Conservation (phyloP, 2,797 vertebrate species). For the Tachyglossus aculeatus region DNA sequence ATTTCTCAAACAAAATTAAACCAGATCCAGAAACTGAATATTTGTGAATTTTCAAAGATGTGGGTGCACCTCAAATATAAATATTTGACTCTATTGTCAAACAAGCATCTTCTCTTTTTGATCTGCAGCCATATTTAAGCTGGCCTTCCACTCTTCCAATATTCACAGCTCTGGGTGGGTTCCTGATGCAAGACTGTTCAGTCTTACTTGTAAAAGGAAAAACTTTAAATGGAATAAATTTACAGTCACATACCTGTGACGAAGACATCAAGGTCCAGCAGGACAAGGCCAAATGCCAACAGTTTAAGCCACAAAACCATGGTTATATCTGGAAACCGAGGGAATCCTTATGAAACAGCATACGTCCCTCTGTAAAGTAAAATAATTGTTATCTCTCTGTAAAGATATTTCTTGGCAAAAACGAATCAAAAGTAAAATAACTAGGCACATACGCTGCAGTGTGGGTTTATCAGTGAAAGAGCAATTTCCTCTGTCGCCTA, state of each 20-base stretch:
- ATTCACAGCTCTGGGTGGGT: no score
- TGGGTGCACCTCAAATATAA: no score
- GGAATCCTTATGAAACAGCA: slow-evolving; percentile 76
- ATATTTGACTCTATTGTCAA: not conserved
- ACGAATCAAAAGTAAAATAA: slow-evolving; percentile 53
- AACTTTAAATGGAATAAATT: slow-evolving; percentile 9
- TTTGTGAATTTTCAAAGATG: not conserved
- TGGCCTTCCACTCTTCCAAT: not conserved
- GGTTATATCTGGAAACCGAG: slow-evolving; percentile 82
- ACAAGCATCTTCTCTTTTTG: not conserved
- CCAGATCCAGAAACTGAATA: no score
- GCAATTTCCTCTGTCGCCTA: slow-evolving; percentile 82
- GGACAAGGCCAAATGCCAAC: slow-evolving; percentile 74
- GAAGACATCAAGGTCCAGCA: slow-evolving; percentile 65
- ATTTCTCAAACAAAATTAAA: not conserved
- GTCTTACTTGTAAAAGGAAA: not conserved
- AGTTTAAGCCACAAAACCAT: slow-evolving; percentile 78
- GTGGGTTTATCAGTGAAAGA: slow-evolving; percentile 76
- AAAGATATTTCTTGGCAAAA: slow-evolving; percentile 43
- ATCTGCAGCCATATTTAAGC: no score
- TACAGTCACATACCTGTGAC: slow-evolving; percentile 65
- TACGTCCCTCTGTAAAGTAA: slow-evolving; percentile 77
- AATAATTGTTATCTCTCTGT: slow-evolving; percentile 65
- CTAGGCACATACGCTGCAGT: slow-evolving; percentile 70
- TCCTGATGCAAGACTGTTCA: no score